Evolutionary conservation across 2,113 vertebrate genomes (phyloP).

Genomic region (Oncorhynchus mykiss): DNA sequence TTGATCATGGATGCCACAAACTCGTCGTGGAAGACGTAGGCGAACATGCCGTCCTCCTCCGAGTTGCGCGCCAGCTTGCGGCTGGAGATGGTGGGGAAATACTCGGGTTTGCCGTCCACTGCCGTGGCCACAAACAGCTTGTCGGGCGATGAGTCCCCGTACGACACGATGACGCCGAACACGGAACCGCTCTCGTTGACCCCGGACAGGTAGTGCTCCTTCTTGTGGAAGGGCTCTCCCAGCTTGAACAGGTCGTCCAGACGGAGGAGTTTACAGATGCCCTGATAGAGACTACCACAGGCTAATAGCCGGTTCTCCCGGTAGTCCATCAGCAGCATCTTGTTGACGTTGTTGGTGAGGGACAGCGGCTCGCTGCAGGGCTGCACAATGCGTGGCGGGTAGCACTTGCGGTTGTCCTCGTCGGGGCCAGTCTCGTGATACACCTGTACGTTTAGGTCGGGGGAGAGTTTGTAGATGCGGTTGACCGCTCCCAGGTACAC

Average conservation of each 20-base stretch:
- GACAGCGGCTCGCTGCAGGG: constrained; percentile 90
- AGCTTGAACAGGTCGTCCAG: constrained; percentile 98
- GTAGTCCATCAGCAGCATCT: constrained; percentile 98
- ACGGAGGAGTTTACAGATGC: constrained; percentile 94
- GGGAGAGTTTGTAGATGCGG: constrained; percentile 95
- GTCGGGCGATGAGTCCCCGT: constrained; percentile 88
- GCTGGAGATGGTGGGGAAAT: constrained; percentile 98
- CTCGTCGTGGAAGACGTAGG: constrained; percentile 96
- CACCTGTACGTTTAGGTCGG: constrained; percentile 84
- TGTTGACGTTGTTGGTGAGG: constrained; percentile 95
- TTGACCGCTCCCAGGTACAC: constrained; percentile 96
- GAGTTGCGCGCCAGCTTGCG: constrained; percentile 94
- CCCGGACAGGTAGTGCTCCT: constrained; percentile 97
- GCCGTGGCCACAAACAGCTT: constrained; percentile 96
- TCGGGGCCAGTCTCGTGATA: constrained; percentile 94
- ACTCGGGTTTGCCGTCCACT: constrained; percentile 95
- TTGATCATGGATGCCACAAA: constrained; percentile 99
- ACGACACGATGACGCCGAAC: constrained; percentile 96
- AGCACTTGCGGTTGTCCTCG: constrained; percentile 97
- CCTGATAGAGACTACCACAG: constrained; percentile 96
- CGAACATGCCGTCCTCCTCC: constrained; percentile 96
- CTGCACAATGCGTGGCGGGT: constrained; percentile 95
- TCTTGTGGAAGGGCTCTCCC: constrained; percentile 96
- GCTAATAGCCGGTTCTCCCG: constrained; percentile 93
- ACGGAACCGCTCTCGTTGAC: constrained; percentile 96